These are phyloP conservation scores for Chrosomus eos DNA, from an alignment of 2,797 vertebrate species.

Conservation along the genomic window DNA sequence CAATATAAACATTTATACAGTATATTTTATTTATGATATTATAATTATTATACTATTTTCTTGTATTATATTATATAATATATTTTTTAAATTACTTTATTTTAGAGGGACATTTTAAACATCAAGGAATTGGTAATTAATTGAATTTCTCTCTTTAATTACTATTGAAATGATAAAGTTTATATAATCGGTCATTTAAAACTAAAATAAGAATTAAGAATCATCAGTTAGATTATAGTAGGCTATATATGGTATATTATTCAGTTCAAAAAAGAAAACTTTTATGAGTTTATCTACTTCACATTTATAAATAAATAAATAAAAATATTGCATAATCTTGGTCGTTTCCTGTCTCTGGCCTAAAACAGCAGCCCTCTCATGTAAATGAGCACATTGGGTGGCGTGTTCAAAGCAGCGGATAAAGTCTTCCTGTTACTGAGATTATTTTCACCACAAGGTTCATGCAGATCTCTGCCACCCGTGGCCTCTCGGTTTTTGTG, in stretches of 20 bases:
- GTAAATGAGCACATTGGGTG: constrained; percentile 2
- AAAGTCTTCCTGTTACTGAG: constrained; percentile 13
- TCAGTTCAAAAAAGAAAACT: neutral
- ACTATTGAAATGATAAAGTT: neutral
- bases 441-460: constrained; percentile 11
- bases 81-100: no score
- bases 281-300: neutral
- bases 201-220: neutral
- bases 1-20: no score
- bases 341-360: neutral
- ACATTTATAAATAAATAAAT: neutral
- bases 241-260: neutral
- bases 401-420: constrained; percentile 1
- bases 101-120: neutral
- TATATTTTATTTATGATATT: no score
- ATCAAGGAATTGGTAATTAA: neutral
- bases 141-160: neutral
- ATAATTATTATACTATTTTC: no score
- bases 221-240: no score
- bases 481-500: neutral
- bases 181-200: neutral
- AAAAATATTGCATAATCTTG: neutral
- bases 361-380: constrained; percentile 1
- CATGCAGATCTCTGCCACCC: no score
- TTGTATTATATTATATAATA: no score